Evolutionary conservation across 2,888 invertebrate species (phyloP), one percentile per base, ranked within the genome.

Genomic region (Cheilosia urbana): DNA sequence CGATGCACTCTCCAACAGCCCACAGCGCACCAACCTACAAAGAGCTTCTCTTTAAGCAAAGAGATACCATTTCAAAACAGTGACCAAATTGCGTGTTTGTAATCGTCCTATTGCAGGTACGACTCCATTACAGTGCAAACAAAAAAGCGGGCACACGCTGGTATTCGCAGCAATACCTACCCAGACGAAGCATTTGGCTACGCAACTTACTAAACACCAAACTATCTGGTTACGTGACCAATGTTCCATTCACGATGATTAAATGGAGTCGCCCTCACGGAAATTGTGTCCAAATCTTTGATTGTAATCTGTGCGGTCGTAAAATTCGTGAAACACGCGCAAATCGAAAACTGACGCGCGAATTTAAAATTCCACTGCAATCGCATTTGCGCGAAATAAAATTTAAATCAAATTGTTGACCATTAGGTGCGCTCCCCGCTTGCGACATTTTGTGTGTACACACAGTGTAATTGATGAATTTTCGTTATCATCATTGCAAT

Each of bases 211-310:
- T 27, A 21, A 78, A 71, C 11, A 4, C 37, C 4, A 37, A 37
- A 37, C 1, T 13, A 37, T 37, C 81, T 66, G 24, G 24, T 84
- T 84, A 75, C 84, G 84, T 84, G 80, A 85, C 68, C 58, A 80
- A 72, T 77, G 57, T 42, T 34, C 53, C 53, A 57, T 49, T 51
- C 66, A 57, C 66, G 19, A 62, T 62, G 71, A 71, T 69, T 17
- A 65, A 69, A 78, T 47, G 53, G 24, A 42, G 15, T 65, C 51
- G 85, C 58, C 76, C 85, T 65, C 79, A 84, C 79, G 79, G 75
- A 71, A 79, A 79, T 49, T 51, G 69, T 79, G 69, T 78, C 75
- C 73, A 79, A 84, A 79, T 69, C 62, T 79, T 69, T 3, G 68
- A 19, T 24, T 34, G 37, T 45, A 42, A 58, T 55, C 34, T n/a